Conservation (phyloP, 1,140 invertebrate species). For the Semibalanus balanoides region DNA sequence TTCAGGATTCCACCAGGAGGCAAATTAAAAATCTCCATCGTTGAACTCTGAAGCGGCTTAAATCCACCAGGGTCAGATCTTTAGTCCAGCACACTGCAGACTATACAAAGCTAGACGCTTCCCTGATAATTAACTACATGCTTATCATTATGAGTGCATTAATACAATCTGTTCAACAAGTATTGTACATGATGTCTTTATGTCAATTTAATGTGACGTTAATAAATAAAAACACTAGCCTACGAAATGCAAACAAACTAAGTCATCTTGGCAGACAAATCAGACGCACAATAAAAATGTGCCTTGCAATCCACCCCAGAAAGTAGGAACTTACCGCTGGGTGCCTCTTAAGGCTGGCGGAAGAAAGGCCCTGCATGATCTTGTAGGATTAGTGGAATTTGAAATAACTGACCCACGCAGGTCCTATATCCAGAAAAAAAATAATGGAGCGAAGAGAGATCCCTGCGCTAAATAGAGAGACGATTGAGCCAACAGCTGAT, state of each 20-base stretch:
- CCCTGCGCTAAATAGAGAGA: background rate
- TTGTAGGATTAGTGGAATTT: background rate
- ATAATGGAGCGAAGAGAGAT: background rate
- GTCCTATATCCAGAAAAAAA: slow-evolving; percentile 14
- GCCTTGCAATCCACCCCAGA: slow-evolving; percentile 7
- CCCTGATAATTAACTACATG: too few relatives aligned
- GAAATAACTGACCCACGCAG: slow-evolving; percentile 9
- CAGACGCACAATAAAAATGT: slow-evolving; percentile 1
- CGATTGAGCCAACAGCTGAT: background rate
- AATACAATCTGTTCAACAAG: too few relatives aligned
- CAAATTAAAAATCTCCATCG: too few relatives aligned
- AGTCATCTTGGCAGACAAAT: background rate
- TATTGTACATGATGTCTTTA: too few relatives aligned
- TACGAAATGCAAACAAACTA: background rate
- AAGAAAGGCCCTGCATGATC: slow-evolving; percentile 17
- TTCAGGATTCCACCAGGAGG: too few relatives aligned
- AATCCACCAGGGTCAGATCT: too few relatives aligned
- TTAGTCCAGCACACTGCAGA: too few relatives aligned
- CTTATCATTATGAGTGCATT: too few relatives aligned
- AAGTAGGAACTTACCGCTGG: slow-evolving; percentile 38
- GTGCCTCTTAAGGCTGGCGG: slow-evolving; percentile 38
- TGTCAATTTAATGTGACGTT: too few relatives aligned
- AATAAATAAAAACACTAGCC: too few relatives aligned
- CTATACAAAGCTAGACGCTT: too few relatives aligned
- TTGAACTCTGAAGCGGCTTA: too few relatives aligned